Conservation (phyloP, 2,888 invertebrate genomes). For the Lasius platythorax region DNA sequence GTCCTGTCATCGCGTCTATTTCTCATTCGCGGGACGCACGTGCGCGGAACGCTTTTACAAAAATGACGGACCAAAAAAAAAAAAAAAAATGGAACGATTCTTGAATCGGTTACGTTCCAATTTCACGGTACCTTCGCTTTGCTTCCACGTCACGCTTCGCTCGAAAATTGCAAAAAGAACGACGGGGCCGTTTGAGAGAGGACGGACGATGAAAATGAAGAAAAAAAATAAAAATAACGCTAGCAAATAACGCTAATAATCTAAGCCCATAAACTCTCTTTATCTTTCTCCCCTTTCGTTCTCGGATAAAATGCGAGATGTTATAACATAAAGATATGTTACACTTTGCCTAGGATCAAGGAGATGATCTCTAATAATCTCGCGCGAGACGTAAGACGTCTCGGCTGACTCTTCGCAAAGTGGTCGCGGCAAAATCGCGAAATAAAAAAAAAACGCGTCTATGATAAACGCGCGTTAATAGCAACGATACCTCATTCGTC, state of each 20-base stretch:
- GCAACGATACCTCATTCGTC: neutral
- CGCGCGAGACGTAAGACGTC: neutral
- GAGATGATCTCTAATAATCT: neutral
- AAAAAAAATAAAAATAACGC: slow-evolving; percentile 15
- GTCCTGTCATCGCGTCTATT: slow-evolving; percentile 4
- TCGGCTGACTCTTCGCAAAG: neutral
- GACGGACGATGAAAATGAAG: neutral
- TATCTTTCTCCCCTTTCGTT: neutral
- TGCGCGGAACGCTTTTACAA: neutral
- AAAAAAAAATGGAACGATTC: slow-evolving; percentile 24
- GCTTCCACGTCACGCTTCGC: slow-evolving; percentile 16
- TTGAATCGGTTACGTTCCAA: slow-evolving; percentile 31
- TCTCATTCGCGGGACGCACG: neutral
- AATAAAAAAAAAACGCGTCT: neutral
- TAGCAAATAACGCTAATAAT: slow-evolving; percentile 7
- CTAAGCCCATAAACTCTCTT: neutral
- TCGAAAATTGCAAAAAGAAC: slow-evolving; percentile 15
- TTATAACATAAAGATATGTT: neutral
- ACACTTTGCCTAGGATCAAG: neutral
- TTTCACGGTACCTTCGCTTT: slow-evolving; percentile 9
- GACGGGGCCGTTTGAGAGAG: neutral
- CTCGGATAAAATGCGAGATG: neutral
- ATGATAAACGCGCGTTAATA: slow-evolving; percentile 4
- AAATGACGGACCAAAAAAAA: slow-evolving; percentile 5
- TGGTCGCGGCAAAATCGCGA: neutral